Evolutionary conservation across 2,797 vertebrate genomes (phyloP), one percentile per base, ranked within the genome.

Genomic region (Oreochromis grahami): DNA sequence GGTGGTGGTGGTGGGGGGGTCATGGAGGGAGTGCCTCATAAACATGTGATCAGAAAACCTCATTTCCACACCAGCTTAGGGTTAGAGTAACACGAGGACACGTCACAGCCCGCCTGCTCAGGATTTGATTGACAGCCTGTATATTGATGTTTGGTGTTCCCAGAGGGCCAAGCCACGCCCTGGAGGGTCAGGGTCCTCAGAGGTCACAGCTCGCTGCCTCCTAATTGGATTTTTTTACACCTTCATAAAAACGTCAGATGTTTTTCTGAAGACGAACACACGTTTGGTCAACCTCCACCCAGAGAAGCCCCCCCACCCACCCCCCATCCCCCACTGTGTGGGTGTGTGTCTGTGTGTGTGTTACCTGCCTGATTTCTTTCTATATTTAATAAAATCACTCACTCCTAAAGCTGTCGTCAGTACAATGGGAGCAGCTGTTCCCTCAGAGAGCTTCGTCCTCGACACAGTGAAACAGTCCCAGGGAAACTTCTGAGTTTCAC

Each of bases 111-210:
- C 6, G 9, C 24, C 26, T 5, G 24, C 43, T 48, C 68, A 26
- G 13, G 21, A 26, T 43, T n/a, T 84, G 87, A 80, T 29, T 79
- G 84, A 76, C 82, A 80, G 63, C 51, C 43, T 81, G 70, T 79
- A 74, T 74, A 80, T 81, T 74, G 17, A 43, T 48, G 56, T 50
- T 48, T 15, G 24, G 65, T 17, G 41, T 21, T 45, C 65, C 41
- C 41, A 45, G 21, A 72, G 24, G 41, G 24, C 58, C 4, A 19
- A 36, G 32, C 65, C 14, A 4, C 1, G 4, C 68, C 15, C 68
- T 12, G 24, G 48, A 29, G 15, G 41, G 68, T 29, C 68, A 63
- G 6, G 9, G 58, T n/a, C 32, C 19, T 10, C 17, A 17, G 43
- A 45, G 24, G 65, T 45, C 41, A 45, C 65, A 29, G 24, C 24